Evolutionary conservation across 2,113 vertebrate species (phyloP).

Genomic region (Tachysurus fulvidraco): DNA sequence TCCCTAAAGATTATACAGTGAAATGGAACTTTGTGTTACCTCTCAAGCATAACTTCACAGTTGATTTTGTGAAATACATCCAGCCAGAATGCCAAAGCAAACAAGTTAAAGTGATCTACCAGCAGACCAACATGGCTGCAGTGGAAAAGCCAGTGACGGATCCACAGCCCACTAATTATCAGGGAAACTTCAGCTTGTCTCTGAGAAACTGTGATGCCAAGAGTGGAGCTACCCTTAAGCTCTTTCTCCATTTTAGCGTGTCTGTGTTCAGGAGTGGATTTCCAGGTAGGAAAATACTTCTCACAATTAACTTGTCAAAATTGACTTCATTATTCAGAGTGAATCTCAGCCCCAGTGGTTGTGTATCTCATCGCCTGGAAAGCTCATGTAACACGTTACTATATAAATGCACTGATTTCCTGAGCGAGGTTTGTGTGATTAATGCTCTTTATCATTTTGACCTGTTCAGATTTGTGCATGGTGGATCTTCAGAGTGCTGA

Average conservation of each 20-base stretch:
- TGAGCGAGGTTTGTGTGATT: not conserved
- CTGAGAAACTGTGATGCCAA: constrained; percentile 81
- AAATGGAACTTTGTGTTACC: constrained; percentile 84
- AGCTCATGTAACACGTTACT: not conserved
- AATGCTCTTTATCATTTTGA: constrained; percentile 6
- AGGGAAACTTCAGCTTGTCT: constrained; percentile 82
- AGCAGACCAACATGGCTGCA: constrained; percentile 59
- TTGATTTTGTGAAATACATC: constrained; percentile 73
- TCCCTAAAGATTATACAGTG: constrained; percentile 78
- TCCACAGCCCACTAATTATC: constrained; percentile 76
- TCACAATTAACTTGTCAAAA: not conserved
- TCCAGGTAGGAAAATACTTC: constrained; percentile 64
- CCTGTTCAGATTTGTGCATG: constrained; percentile 65
- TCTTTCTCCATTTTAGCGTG: constrained; percentile 77
- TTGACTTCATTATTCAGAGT: not conserved
- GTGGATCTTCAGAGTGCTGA: constrained; percentile 77
- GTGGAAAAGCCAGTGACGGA: constrained; percentile 66
- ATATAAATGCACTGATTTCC: not conserved
- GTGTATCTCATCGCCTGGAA: not conserved
- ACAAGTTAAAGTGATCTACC: constrained; percentile 76
- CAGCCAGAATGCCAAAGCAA: constrained; percentile 78
- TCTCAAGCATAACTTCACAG: constrained; percentile 77
- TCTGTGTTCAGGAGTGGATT: constrained; percentile 69
- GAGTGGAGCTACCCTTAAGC: constrained; percentile 58
- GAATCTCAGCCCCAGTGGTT: not conserved